Base-by-base conservation (phyloP, 1,140 invertebrate species). In the Pseudoatta argentina region DNA sequence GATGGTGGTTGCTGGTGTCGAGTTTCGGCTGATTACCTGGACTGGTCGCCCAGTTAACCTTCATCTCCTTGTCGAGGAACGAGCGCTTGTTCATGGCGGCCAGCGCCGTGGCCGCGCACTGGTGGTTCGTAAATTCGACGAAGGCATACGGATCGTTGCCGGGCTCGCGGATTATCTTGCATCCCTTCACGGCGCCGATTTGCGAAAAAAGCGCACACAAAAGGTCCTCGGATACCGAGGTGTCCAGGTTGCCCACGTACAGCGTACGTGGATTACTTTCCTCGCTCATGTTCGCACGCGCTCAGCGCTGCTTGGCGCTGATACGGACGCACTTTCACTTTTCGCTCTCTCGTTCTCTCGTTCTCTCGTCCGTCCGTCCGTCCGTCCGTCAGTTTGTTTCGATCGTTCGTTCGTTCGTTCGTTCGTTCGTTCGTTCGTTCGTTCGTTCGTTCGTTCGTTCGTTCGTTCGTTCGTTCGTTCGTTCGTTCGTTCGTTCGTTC, bases 1-100 rank as follows among this genome's bases (percentile, higher is more conserved):
- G 99, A 96, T 99, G 98, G 95, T 99, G 98, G 94, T 99, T 99
- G 95, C 98, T 99, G 30, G 99, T 99, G 96, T 99, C 99, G 95
- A 98, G 98, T 96, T 99, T 99, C 78, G 98, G 98, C 95, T 99
- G 98, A 96, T 99, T 99, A 87, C 98, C 99, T 87, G 99, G 99
- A 95, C 98, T 98, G 88, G 97, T 99, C 93, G 98, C 99, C 99
- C 99, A 99, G 97, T 99, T 99, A 88, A 99, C 99, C 97, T 99
- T 99, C 98, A 99, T 99, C 96, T 99, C 99, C 96, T 99, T 99
- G 83, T 99, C 98, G 91, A 99, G 96, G 95, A 99, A 99, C 89
- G 97, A 96, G 91, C 99, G 97, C 95, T 99, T 99, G 96, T 99
- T 99, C 99, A 99, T 99, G 93, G 99, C 98, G 93, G 98, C 97